Conservation (phyloP, 2,113 vertebrate genomes). For the Chiloscyllium plagiosum region DNA sequence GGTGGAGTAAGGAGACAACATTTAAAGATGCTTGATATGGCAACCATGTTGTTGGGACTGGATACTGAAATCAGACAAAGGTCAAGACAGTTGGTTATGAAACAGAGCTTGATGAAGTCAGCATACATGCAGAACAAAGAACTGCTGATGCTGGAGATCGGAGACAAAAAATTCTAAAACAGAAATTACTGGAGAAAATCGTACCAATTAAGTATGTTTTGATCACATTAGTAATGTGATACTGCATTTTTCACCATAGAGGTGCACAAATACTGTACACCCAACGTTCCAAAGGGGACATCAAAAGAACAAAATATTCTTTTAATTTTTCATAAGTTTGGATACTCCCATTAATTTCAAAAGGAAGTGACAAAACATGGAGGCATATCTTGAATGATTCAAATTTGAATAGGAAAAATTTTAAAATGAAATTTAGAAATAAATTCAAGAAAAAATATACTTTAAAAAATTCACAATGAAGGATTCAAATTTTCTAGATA, state of each 20-base stretch:
- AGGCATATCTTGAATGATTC: neutral
- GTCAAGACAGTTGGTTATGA: neutral
- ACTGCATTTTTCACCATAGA: neutral
- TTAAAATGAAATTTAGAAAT: neutral
- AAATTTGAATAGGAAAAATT: neutral
- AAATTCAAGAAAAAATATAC: neutral
- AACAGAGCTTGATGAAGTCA: neutral
- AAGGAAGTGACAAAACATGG: neutral
- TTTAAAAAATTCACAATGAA: too few species aligned
- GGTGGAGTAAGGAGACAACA: neutral
- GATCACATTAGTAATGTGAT: neutral
- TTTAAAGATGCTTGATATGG: neutral
- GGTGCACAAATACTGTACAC: neutral
- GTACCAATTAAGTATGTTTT: neutral
- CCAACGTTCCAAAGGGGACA: neutral
- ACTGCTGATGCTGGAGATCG: too few species aligned
- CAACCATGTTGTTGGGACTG: neutral
- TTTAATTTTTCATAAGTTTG: neutral
- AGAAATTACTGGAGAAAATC: neutral
- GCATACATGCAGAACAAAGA: neutral
- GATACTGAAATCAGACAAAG: neutral
- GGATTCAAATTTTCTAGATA: neutral
- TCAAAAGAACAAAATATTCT: neutral
- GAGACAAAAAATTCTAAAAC: too few species aligned
- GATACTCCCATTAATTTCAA: neutral